Percentiles rank a stretch among this genome's conserved stretches.
Conservation (phyloP, 2,113 vertebrate species). For the Mungos mungo region DNA sequence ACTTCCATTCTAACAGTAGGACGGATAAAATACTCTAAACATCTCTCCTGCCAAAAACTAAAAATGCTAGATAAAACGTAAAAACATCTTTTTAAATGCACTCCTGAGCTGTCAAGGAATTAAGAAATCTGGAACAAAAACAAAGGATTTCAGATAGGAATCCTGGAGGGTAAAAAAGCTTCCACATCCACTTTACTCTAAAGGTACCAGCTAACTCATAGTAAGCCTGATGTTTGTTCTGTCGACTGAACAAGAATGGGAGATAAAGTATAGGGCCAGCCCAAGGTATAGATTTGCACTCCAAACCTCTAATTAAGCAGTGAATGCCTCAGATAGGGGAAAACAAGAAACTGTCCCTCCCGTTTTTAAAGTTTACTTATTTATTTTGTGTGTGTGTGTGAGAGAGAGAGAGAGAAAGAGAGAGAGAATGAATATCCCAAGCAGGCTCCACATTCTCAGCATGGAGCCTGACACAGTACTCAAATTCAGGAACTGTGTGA, state of each 20-base stretch:
- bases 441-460: too few relatives aligned
- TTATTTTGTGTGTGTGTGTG: too few relatives aligned
- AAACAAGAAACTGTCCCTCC: neutral
- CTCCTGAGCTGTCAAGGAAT: neutral
- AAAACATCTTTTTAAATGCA: constrained; percentile 39
- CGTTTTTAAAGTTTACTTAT: too few relatives aligned
- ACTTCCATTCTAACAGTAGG: neutral
- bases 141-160: neutral
- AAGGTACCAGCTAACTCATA: neutral
- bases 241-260: neutral
- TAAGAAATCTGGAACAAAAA: constrained; percentile 50
- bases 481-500: too few relatives aligned
- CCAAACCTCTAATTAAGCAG: neutral
- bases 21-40: neutral
- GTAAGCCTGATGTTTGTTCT: neutral
- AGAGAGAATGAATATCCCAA: too few relatives aligned
- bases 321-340: neutral
- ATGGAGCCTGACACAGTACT: too few relatives aligned
- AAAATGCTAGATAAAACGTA: constrained; percentile 39
- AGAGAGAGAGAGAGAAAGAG: too few relatives aligned
- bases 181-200: neutral
- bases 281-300: neutral
- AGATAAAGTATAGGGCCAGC: neutral
- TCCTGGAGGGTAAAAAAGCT: neutral
- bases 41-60: neutral